Evolutionary conservation across 2,888 invertebrate species (phyloP), one percentile per base, ranked within the genome.

Genomic region (Epinotia bilunana): DNA sequence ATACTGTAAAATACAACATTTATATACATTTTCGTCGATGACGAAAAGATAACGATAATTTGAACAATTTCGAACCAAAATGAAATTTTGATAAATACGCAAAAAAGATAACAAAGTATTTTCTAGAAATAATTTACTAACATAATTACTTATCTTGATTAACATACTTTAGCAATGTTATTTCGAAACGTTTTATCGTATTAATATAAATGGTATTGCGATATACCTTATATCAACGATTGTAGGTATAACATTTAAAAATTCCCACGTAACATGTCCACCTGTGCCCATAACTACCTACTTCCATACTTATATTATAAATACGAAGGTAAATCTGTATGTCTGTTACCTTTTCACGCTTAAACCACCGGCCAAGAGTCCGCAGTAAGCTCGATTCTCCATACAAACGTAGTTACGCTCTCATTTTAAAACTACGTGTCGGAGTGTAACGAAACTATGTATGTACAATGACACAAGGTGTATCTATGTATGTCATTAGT

Each of bases 1-100:
- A 28, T 18, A 60, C 20, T 6, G 20, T 70, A 53, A 7, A 53
- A 58, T 39, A 49, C 46, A 9, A 39, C 33, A 33, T 64, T 71
- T 74, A 71, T 71, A 74, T 74, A 58, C 23, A 23, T 13, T 20
- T 57, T 28, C n/a, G 13, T 58, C 20, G 23, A 18, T 62, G 58
- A 46, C 20, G 58, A 28, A 53, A 23, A 12, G 70, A 64, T 64
- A 64, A 43, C 23, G 55, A 72, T 62, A 49, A 61, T 55, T 61
- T 46, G 7, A 43, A 72, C 53, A 57, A 65, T 55, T 65, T 55
- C 20, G 9, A 6, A 61, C 16, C 9, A 6, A 43, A 20, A 33
- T 20, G 69, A 63, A 63, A 69, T 39, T 18, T 16, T 11, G 16
- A 62, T 62, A 61, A 43, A 20, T 67, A 33, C 64, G 46, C 23